A percentile compares a stretch with the other conserved stretches of the same genome.
These are phyloP conservation scores for Iphiclides podalirius DNA, from an alignment of 2,888 invertebrate genomes.

Conservation along the genomic window DNA sequence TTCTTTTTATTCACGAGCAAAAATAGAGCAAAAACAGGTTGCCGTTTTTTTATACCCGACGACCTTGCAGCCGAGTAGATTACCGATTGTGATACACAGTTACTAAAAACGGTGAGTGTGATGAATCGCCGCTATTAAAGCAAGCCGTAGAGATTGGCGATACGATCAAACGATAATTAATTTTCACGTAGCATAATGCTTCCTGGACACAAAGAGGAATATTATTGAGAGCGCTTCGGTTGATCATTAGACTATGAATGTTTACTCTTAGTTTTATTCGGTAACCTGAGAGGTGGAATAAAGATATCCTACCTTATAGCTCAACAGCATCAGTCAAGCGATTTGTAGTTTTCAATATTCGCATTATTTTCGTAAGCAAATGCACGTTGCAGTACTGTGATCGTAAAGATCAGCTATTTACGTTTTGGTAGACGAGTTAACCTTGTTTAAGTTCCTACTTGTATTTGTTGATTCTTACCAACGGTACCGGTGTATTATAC, in stretches of 20 bases:
- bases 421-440: constrained; percentile 45
- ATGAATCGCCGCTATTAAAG: constrained; percentile 56
- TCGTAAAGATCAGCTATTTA: constrained; percentile 23
- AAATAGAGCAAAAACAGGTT: constrained; percentile 74
- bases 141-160: constrained; percentile 47
- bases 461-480: constrained; percentile 15
- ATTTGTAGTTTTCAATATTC: constrained; percentile 52
- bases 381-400: constrained; percentile 18
- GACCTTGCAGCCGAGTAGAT: constrained; percentile 73
- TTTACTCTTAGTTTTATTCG: constrained; percentile 75
- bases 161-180: constrained; percentile 45
- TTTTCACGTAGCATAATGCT: constrained; percentile 44
- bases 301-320: too few species aligned
- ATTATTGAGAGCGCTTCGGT: too few species aligned
- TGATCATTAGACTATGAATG: constrained; percentile 48
- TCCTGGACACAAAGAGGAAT: constrained; percentile 49
- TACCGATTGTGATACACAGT: constrained; percentile 70
- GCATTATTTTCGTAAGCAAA: constrained; percentile 45
- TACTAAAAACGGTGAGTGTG: constrained; percentile 66
- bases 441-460: constrained; percentile 36
- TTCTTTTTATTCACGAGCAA: constrained; percentile 67
- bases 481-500: constrained; percentile 6
- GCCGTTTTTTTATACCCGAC: constrained; percentile 64
- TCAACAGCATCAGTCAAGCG: constrained; percentile 55
- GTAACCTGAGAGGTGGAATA: too few species aligned